Base-by-base conservation (phyloP, 1,140 invertebrate species). In the Lysiphlebus fabarum region DNA sequence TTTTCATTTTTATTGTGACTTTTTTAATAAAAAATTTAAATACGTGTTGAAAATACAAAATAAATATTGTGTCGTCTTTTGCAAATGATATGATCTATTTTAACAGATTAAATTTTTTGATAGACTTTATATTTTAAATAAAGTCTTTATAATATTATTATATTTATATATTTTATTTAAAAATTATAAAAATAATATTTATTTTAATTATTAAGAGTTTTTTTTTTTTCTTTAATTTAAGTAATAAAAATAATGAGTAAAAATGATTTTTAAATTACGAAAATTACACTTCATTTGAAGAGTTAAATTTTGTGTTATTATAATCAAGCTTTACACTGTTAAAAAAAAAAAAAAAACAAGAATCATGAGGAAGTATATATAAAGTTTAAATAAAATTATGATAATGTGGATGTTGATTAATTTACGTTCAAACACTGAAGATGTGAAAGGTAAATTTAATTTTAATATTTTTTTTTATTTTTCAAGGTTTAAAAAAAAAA, bases 401-500 rank as follows among this genome's bases (percentile, higher is more conserved):
- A 47, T 53, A 59, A 59, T 53, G 33, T 53, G 40, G 37, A 11
- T 37, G 48, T 1, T 44, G 26, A 11, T 26, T 11, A 56, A 56
- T 56, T 56, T 56, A 56, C 36, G 55, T 42, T 48, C 12, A 8
- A 17, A 44, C 33, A 40, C 37, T 33, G 41, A 5, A 43, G 40
- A 58, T 44, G 50, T 40, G 40, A 58, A 44, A 50, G 49, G 41
- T 17, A 3, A 17, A 17, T 17, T 17, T 17, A 17, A 1, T 17
- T 17, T 17, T 17, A n/a, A n/a, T 17, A 1, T 3, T 3, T 17
- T 10, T n/a, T 8, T 45, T 10, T 54, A 42, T 58, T 59, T 42
- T 48, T 59, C 54, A 41, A 59, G 54, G 51, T 51, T 37, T 47
- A 49, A 26, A 41, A 7, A 53, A 47, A 56, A 34, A 56, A 47